Base-by-base conservation (phyloP, 2,888 invertebrate genomes). In the Theretra japonica region DNA sequence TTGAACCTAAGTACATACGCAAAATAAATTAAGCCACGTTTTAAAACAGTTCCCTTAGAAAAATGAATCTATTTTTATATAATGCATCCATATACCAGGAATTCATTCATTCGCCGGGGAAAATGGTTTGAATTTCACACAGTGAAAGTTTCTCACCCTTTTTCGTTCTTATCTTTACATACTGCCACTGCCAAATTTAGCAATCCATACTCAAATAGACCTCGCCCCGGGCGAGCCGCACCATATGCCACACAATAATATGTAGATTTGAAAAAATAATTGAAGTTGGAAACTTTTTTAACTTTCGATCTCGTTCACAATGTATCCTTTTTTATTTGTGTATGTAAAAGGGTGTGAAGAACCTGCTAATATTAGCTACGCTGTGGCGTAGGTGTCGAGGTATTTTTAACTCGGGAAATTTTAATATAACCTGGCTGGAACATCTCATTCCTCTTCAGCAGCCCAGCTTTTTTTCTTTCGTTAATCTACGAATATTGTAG, bases 181-280 rank as follows among this genome's bases (percentile, higher is more conserved):
- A 62, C n/a, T 4, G 19, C 30, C 30, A 21, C 33, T 41, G 33
- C 41, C 41, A 33, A 65, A 21, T 58, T 25, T 57, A 57, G 60
- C 70, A 73, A 68, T 73, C 68, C 65, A 59, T 72, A 41, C 41
- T 41, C 41, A 25, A 41, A 21, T 23, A 62, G 33, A 21, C 62
- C 21, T 33, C 15, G 62, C 62, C 33, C 11, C 41, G 33, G 62
- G 62, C 33, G 41, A 41, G 15, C 5, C 21, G 21, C 33, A 23
- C 41, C 62, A 41, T 6, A 41, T 62, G 62, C 23, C 21, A 41
- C 60, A n/a, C n/a, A n/a, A n/a, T 41, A 41, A 41, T 17, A 62
- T 41, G 33, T 41, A 41, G 28, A 60, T 62, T 23, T 62, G 21
- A 21, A 11, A 62, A 62, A 62, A 33, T 21, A 8, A 33, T 21